Percentiles rank a stretch among this genome's conserved stretches.
Conservation (phyloP, 2,797 vertebrate genomes). For the Lophotriccus pileatus region DNA sequence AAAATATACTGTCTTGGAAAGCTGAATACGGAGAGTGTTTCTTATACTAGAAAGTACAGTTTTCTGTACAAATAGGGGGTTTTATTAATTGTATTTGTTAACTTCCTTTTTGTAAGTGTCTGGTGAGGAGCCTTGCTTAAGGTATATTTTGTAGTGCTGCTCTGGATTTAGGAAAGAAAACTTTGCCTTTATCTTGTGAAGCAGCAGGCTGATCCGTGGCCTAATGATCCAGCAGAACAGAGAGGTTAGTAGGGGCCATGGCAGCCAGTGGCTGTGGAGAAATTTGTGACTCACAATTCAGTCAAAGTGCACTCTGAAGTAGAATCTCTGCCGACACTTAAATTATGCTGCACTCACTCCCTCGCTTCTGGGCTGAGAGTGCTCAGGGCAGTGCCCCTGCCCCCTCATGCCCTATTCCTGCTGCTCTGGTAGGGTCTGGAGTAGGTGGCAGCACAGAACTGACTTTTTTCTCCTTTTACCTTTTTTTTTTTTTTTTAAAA, state of each 20-base stretch:
- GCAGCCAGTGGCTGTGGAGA: background rate
- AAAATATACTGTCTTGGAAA: background rate
- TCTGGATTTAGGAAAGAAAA: background rate
- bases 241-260: background rate
- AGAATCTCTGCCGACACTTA: background rate
- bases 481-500: no score
- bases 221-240: background rate
- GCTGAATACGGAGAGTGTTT: background rate
- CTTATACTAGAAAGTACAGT: background rate
- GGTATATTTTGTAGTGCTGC: background rate
- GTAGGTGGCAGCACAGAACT: background rate
- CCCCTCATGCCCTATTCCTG: background rate
- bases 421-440: background rate
- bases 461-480: background rate
- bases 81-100: background rate
- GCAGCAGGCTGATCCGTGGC: background rate
- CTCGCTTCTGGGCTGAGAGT: background rate
- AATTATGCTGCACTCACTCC: fast-evolving
- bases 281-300: background rate
- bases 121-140: background rate
- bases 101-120: background rate
- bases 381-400: background rate
- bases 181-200: background rate
- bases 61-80: background rate
- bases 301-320: background rate